Evolutionary conservation across 2,888 invertebrate genomes (phyloP), one percentile per base, ranked within the genome.

Genomic region (Nomada ferruginata): DNA sequence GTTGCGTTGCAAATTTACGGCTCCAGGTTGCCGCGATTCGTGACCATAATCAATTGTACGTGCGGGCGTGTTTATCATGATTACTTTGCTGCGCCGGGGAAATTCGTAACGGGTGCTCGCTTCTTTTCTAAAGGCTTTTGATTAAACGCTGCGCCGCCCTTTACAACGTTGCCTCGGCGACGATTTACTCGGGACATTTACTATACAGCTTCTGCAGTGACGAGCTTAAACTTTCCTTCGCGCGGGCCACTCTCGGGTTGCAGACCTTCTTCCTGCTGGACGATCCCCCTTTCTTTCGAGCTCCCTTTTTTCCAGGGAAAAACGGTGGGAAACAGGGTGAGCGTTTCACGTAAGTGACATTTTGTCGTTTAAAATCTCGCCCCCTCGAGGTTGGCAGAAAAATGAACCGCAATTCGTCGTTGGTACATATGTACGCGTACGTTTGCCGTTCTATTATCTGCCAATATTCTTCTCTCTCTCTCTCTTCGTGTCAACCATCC

Each of bases 31-130:
- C 29, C 69, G 69, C 69, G n/a, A 47, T 47, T 59, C 69, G 13
- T 44, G 47, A 69, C 44, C 44, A 26, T 69, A 69, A 69, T 69
- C 69, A 69, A 69, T 69, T 69, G n/a, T 47, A 15, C 20, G 26
- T 29, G 44, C 69, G n/a, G 44, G 10, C 59, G 18, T n/a, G 69
- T 69, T 69, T 47, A 47, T 59, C 42, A 59, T 44, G 69, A 69
- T 69, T 47, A 47, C 47, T 69, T 59, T 29, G 47, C 47, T 57
- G 47, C 26, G 5, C 13, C 26, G 13, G 18, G 26, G 13, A 44
- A 57, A 26, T 47, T 44, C 50, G 50, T 63, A 42, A n/a, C 44
- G 68, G 18, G 0, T 9, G 18, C 2, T 9, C 7, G 42, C 18
- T 57, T 68, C 55, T 42, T 2, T 55, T 13, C 7, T 36, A 36